phyloP scores from a whole-genome alignment of 2,888 invertebrate genomes.

The Embidobia sp. region DNA sequence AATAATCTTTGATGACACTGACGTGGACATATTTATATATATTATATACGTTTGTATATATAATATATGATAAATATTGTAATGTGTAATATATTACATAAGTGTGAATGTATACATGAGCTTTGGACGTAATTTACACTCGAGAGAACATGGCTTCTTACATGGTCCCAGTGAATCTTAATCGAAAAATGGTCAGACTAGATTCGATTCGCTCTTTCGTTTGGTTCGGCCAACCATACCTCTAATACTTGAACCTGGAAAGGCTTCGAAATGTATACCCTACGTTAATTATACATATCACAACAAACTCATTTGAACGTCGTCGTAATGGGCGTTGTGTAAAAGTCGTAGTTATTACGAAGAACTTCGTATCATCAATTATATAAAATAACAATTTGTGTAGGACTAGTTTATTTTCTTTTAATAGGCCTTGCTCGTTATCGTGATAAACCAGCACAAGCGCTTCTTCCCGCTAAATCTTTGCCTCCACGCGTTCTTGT shows the following conservation, averaged over 20 bases:
- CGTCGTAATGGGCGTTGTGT: conserved; percentile 72
- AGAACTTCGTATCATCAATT: conserved; percentile 62
- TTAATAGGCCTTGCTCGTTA: conserved; percentile 76
- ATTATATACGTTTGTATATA: conserved; percentile 38
- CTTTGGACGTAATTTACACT: conserved; percentile 68
- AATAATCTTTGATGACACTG: conserved; percentile 38
- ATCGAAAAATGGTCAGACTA: conserved; percentile 75
- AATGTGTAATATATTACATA: too few relatives aligned
- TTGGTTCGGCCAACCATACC: too few relatives aligned
- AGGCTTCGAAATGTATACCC: conserved; percentile 66
- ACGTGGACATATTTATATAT: conserved; percentile 43
- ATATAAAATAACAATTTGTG: conserved; percentile 79
- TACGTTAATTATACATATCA: conserved; percentile 75
- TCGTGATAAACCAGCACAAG: conserved; percentile 66
- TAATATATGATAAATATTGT: conserved; percentile 21
- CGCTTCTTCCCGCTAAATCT: conserved; percentile 19
- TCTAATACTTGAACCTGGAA: conserved; percentile 54
- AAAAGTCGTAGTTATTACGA: conserved; percentile 70
- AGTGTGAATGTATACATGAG: conserved; percentile 64
- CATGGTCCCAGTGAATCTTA: conserved; percentile 76
- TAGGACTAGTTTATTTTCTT: conserved; percentile 74
- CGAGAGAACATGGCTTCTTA: conserved; percentile 70
- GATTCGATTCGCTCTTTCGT: conserved; percentile 68
- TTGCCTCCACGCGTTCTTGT: conserved; percentile 63
- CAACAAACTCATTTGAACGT: conserved; percentile 75